Evolutionary conservation across 2,888 invertebrate species (phyloP).

Genomic region (Drosophila histrio): DNA sequence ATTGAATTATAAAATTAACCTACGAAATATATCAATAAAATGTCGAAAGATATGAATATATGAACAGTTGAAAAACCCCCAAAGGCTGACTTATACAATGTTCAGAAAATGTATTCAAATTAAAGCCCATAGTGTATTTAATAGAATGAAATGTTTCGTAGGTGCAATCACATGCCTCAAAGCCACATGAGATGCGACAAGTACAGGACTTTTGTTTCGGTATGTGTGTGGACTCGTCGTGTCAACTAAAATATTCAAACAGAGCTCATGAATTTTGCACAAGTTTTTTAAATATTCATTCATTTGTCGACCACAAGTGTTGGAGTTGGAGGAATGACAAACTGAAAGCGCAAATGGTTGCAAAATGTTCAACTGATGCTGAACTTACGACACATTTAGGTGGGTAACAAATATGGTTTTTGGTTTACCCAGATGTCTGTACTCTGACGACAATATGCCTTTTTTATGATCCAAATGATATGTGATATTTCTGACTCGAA

Average conservation of each 20-base stretch:
- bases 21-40: too few relatives aligned
- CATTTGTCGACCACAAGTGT: constrained; percentile 65
- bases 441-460: not conserved
- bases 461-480: not conserved
- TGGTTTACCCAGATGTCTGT: not conserved
- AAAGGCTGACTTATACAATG: not conserved
- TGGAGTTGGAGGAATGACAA: constrained; percentile 14
- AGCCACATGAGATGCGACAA: not conserved
- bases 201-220: constrained; percentile 7
- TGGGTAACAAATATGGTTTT: not conserved
- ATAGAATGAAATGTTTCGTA: not conserved
- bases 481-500: not conserved
- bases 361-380: constrained; percentile 17
- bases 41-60: too few relatives aligned
- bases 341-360: constrained; percentile 24
- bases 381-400: not conserved
- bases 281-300: constrained; percentile 76
- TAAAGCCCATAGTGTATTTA: not conserved
- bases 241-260: constrained; percentile 63
- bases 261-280: constrained; percentile 61
- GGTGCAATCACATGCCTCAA: not conserved
- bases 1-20: not conserved
- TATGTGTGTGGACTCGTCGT: constrained; percentile 16
- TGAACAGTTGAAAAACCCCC: too few relatives aligned
- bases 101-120: not conserved